phyloP scores from a whole-genome alignment of 2,113 vertebrate species.

The Leucopsar rothschildi region DNA sequence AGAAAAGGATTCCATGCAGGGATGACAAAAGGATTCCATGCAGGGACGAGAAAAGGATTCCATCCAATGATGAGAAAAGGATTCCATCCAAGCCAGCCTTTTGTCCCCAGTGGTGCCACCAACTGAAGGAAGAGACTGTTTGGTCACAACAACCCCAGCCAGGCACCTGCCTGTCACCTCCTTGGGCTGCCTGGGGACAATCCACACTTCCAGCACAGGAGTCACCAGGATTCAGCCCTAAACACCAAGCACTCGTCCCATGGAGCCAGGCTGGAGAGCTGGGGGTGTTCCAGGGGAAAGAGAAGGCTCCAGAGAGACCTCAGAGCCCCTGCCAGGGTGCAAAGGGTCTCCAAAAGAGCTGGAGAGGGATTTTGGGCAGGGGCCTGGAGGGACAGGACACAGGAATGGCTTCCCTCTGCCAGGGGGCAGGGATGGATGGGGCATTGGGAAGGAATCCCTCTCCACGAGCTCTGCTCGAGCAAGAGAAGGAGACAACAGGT shows the following conservation, averaged over 20 bases:
- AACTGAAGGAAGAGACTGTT: rapidly evolving
- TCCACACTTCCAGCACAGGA: rapidly evolving
- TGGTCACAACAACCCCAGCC: rapidly evolving
- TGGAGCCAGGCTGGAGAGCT: background rate
- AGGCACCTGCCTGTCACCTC: background rate
- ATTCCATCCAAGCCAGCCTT: rapidly evolving
- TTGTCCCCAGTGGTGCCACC: background rate
- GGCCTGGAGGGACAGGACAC: background rate
- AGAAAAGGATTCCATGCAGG: too few species aligned
- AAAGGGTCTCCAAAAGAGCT: background rate
- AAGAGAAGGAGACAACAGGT: background rate
- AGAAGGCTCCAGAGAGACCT: background rate
- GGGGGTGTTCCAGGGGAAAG: rapidly evolving
- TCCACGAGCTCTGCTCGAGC: background rate
- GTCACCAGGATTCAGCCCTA: rapidly evolving
- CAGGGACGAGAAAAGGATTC: too few species aligned
- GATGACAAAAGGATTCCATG: too few species aligned
- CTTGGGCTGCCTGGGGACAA: background rate
- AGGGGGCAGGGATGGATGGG: background rate
- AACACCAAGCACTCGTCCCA: rapidly evolving
- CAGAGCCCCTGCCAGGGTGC: background rate
- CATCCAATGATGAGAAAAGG: too few species aligned
- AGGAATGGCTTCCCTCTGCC: background rate
- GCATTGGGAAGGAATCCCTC: background rate
- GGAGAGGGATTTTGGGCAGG: background rate